Evolutionary conservation across 2,113 vertebrate genomes (phyloP).

Genomic region (Pachycephala philippinensis): DNA sequence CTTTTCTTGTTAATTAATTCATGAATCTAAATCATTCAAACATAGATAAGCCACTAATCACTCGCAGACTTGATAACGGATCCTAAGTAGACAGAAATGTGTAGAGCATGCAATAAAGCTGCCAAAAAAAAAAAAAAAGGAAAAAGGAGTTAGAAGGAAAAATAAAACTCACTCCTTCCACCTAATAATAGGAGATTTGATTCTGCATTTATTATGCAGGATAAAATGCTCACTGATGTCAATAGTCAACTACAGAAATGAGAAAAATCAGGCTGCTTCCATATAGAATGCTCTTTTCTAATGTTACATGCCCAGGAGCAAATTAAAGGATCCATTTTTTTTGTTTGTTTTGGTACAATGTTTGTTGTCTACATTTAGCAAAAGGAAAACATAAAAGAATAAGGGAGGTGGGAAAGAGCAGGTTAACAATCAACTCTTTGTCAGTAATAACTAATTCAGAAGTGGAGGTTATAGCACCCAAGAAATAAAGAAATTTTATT

Average conservation of each 20-base stretch:
- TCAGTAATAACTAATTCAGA: background rate
- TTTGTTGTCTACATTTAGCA: background rate
- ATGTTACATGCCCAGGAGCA: background rate
- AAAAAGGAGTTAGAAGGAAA: background rate
- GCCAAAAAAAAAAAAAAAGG: background rate
- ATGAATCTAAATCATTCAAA: conserved; percentile 36
- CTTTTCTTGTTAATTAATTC: conserved; percentile 28
- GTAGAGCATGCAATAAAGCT: background rate
- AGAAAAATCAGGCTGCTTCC: background rate
- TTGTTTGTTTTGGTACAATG: background rate
- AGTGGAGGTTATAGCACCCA: background rate
- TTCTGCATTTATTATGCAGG: background rate
- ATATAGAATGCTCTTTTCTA: background rate
- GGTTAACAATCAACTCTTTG: background rate
- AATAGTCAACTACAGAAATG: background rate
- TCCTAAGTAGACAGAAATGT: conserved; percentile 1
- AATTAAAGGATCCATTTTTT: background rate
- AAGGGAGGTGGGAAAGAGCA: background rate
- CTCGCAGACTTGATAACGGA: background rate
- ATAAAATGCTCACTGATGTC: background rate
- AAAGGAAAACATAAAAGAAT: background rate
- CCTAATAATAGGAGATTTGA: background rate
- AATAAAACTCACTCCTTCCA: background rate
- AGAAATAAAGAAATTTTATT: background rate
- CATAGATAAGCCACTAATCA: conserved; percentile 16